A percentile compares a stretch with the other conserved stretches of the same genome.
phyloP scores from a whole-genome alignment of 2,888 invertebrate genomes.

The Chrysolina americana region DNA sequence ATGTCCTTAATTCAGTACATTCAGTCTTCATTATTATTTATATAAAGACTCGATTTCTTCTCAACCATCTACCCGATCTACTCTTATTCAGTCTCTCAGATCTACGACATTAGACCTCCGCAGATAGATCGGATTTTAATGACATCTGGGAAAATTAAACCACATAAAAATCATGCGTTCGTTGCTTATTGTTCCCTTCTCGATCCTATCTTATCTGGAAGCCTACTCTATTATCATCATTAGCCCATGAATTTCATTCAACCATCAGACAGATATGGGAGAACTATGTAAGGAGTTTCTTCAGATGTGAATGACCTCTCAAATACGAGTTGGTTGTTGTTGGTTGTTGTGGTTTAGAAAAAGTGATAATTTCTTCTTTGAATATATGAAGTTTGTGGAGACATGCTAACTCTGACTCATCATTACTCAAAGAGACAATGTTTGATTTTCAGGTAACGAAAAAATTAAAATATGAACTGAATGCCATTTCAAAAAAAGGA shows the following conservation, averaged over 20 bases:
- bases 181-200: conserved; percentile 62
- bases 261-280: conserved; percentile 14
- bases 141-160: conserved; percentile 69
- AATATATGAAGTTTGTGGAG: too few species aligned
- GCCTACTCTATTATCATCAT: conserved; percentile 50
- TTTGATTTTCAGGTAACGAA: too few species aligned
- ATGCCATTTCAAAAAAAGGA: too few species aligned
- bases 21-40: too few species aligned
- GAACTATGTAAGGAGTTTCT: conserved; percentile 9
- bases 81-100: conserved; percentile 45
- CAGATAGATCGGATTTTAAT: conserved; percentile 66
- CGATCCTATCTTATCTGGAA: conserved; percentile 59
- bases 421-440: too few species aligned
- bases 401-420: too few species aligned
- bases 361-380: too few species aligned
- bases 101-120: conserved; percentile 64
- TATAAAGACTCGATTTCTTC: neutral
- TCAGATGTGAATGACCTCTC: neutral
- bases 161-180: conserved; percentile 67
- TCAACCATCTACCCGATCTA: conserved; percentile 34
- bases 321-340: too few species aligned
- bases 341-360: too few species aligned
- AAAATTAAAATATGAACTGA: too few species aligned
- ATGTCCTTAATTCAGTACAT: too few species aligned
- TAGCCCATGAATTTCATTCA: conserved; percentile 44